Evolutionary conservation across 2,113 vertebrate species (phyloP).

Genomic region (Elachura formosa): DNA sequence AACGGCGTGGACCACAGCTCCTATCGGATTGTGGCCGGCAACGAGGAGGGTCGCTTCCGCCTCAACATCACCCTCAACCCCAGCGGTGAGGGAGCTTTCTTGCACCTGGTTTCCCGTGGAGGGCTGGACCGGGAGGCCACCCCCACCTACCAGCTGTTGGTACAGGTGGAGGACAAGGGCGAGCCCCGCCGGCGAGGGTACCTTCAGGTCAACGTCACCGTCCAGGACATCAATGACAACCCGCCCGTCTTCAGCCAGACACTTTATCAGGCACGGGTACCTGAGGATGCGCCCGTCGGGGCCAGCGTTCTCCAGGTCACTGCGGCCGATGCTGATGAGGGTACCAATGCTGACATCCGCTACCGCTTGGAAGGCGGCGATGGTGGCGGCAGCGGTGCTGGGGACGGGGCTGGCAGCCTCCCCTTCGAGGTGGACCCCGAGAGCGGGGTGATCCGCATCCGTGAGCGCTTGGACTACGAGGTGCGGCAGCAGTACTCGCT

Average conservation of each 20-base stretch:
- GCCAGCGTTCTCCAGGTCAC: conserved; percentile 89
- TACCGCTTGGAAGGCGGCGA: conserved; percentile 83
- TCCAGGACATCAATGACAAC: conserved; percentile 97
- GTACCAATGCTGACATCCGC: conserved; percentile 88
- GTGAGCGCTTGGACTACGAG: conserved; percentile 88
- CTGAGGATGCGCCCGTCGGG: conserved; percentile 86
- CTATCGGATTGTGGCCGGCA: conserved; percentile 89
- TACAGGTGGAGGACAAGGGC: conserved; percentile 95
- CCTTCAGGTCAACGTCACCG: conserved; percentile 93
- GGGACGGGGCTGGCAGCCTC: conserved; percentile 64
- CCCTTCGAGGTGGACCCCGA: conserved; percentile 93
- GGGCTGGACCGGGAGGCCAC: conserved; percentile 89
- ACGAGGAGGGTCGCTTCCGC: conserved; percentile 88
- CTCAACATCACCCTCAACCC: conserved; percentile 95
- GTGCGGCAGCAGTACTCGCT: conserved; percentile 85
- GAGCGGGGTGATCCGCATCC: conserved; percentile 86
- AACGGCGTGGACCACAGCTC: conserved; percentile 94
- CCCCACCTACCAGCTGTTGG: conserved; percentile 86
- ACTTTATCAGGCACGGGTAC: conserved; percentile 86
- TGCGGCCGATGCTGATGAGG: conserved; percentile 90
- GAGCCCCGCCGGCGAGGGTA: conserved; percentile 88
- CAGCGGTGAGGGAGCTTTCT: conserved; percentile 95
- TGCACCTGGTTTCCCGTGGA: conserved; percentile 91
- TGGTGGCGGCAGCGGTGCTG: background rate
- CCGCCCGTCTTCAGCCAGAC: conserved; percentile 86